phyloP scores from a whole-genome alignment of 1,140 invertebrate genomes.

The Diorhabda carinulata region DNA sequence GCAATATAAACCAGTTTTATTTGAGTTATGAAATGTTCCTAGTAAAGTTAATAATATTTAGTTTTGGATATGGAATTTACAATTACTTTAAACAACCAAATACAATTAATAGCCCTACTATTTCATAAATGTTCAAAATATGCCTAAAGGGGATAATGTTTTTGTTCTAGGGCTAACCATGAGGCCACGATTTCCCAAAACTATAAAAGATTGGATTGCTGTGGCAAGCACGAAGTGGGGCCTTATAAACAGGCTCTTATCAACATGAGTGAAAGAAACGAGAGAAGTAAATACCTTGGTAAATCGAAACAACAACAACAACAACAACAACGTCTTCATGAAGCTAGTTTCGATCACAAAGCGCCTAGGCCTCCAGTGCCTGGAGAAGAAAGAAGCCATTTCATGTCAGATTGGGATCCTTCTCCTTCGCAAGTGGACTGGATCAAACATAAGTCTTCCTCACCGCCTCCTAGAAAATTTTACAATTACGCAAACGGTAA shows the following conservation, averaged over 20 bases:
- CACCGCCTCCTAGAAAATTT: slow-evolving; percentile 34
- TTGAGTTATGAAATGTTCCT: too few relatives aligned
- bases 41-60: too few relatives aligned
- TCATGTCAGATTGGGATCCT: slow-evolving; percentile 35
- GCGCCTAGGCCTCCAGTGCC: slow-evolving; percentile 44
- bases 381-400: slow-evolving; percentile 43
- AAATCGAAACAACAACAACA: slow-evolving; percentile 24
- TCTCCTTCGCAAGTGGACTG: slow-evolving; percentile 31
- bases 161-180: slow-evolving; percentile 14
- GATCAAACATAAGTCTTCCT: slow-evolving; percentile 32
- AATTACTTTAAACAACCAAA: too few relatives aligned
- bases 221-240: slow-evolving; percentile 11
- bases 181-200: slow-evolving; percentile 11
- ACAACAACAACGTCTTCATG: slow-evolving; percentile 35
- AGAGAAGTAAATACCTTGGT: slow-evolving; percentile 6
- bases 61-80: too few relatives aligned
- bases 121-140: too few relatives aligned
- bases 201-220: slow-evolving; percentile 6
- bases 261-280: slow-evolving; percentile 37
- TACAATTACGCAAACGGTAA: slow-evolving; percentile 24
- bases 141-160: not conserved
- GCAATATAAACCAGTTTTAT: too few relatives aligned
- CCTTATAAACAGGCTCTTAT: slow-evolving; percentile 23
- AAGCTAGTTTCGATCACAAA: slow-evolving; percentile 40
- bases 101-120: too few relatives aligned